phyloP scores from a whole-genome alignment of 23 tunicate species.

The Trididemnum nubilum region DNA sequence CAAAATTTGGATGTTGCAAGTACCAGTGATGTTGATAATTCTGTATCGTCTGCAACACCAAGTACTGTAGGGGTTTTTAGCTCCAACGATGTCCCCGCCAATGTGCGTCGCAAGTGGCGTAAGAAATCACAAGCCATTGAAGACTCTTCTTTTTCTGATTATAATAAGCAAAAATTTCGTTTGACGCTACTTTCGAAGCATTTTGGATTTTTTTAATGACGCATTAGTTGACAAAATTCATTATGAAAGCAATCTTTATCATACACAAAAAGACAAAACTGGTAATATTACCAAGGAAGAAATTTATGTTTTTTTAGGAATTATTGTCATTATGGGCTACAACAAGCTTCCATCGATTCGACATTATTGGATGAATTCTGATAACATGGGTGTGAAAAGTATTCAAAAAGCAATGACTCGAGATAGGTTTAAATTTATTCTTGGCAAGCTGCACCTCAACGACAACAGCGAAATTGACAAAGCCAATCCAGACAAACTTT shows the following conservation, averaged over 20 bases:
- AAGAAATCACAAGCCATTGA: not conserved
- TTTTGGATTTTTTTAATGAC: not conserved
- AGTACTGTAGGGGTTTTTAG: not conserved
- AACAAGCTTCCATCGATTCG: not conserved
- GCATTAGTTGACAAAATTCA: not conserved
- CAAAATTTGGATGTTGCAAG: not conserved
- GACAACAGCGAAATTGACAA: not conserved
- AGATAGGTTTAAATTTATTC: not conserved
- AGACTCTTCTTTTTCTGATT: not conserved
- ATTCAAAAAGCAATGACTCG: conserved; percentile 12
- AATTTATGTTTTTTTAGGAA: conserved; percentile 8
- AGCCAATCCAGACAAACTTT: conserved; percentile 14
- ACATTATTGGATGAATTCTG: conserved; percentile 11
- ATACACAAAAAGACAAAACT: conserved; percentile 1
- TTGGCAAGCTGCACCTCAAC: conserved; percentile 15
- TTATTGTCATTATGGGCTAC: conserved; percentile 17
- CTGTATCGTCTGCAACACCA: not conserved
- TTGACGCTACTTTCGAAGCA: not conserved
- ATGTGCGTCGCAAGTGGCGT: not conserved
- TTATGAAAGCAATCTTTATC: conserved; percentile 9
- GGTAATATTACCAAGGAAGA: conserved; percentile 10
- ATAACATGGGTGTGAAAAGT: not conserved
- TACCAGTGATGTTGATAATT: not conserved
- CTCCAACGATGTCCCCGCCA: not conserved
- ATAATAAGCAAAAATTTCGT: not conserved